phyloP scores from a whole-genome alignment of 2,888 invertebrate genomes.

The Protophormia terraenovae region DNA sequence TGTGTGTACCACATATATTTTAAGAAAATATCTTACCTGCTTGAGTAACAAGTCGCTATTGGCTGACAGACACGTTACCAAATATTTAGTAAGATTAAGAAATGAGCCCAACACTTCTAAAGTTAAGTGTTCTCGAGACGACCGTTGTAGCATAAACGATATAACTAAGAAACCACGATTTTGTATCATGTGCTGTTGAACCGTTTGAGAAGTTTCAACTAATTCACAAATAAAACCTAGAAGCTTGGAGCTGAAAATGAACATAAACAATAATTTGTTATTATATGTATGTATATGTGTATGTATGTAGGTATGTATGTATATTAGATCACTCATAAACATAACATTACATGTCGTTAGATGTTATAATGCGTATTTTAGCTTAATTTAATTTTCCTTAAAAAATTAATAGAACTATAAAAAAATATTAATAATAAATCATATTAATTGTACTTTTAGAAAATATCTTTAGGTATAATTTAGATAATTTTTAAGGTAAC shows the following conservation, averaged over 20 bases:
- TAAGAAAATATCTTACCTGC: constrained; percentile 85
- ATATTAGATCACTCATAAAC: too few species aligned
- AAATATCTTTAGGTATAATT: too few species aligned
- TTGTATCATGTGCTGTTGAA: constrained; percentile 99
- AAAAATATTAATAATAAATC: too few species aligned
- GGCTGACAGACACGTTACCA: constrained; percentile 95
- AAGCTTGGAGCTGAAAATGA: constrained; percentile 90
- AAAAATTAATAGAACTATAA: too few species aligned
- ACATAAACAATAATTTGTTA: background rate
- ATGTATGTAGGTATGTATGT: background rate
- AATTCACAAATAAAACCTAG: constrained; percentile 98
- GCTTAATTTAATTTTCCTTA: too few species aligned
- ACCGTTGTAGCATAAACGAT: constrained; percentile 97
- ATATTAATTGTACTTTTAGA: too few species aligned
- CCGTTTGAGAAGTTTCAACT: constrained; percentile 97
- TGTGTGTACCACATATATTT: too few species aligned
- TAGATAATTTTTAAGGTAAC: too few species aligned
- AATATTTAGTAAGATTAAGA: constrained; percentile 94
- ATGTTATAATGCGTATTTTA: too few species aligned
- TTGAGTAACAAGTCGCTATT: constrained; percentile 95
- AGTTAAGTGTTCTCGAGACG: constrained; percentile 95
- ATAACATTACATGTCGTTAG: too few species aligned
- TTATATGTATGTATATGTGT: background rate
- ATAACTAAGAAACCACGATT: constrained; percentile 99
- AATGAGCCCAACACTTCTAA: constrained; percentile 96